Base-by-base conservation (phyloP, 2,888 invertebrate species). In the Dysmachus trigonus region DNA sequence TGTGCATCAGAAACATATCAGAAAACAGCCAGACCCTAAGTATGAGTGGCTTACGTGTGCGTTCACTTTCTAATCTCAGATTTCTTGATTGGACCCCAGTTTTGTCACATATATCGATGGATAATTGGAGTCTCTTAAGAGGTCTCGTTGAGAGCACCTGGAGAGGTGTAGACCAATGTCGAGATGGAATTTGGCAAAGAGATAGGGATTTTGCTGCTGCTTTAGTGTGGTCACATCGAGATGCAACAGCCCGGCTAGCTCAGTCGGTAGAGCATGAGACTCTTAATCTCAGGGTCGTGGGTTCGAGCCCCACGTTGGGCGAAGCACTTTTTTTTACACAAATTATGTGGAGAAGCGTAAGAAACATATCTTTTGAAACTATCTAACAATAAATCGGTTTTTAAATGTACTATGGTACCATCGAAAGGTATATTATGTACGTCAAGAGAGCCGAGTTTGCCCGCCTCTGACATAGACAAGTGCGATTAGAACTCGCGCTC, bases 251-350 rank as follows among this genome's bases (percentile, higher is more conserved):
- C 91, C 92, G 92, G 91, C 92, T 92, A 92, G 92, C 92, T 92
- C 92, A 92, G 92, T 89, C 92, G 92, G 92, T 92, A 92, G 91
- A 92, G 92, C 92, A 92, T 91, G 91, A 91, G 92, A 91, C 92
- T 92, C 92, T 91, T 92, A 92, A 92, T 91, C 91, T 91, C 91
- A 92, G 91, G 91, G 91, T 90, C 91, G 91, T 90, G 91, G 91
- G 92, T 92, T 92, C 92, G 92, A 91, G 91, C 91, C 91, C 91
- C 92, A 88, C 91, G 91, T 92, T 91, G 91, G 91, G 91, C 91
- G 91, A 6, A n/a, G 5, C 4, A 31, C n/a, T 31, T 15, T 73
- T 30, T 53, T 72, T 18, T 72, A 31, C 15, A 4, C n/a, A 47
- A 15, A 47, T 47, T 47, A 15, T n/a, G 18, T 15, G 47, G 1